A percentile compares a stretch with the other conserved stretches of the same genome.
Conservation (phyloP, 2,888 invertebrate genomes). For the Blastobasis lacticolella region DNA sequence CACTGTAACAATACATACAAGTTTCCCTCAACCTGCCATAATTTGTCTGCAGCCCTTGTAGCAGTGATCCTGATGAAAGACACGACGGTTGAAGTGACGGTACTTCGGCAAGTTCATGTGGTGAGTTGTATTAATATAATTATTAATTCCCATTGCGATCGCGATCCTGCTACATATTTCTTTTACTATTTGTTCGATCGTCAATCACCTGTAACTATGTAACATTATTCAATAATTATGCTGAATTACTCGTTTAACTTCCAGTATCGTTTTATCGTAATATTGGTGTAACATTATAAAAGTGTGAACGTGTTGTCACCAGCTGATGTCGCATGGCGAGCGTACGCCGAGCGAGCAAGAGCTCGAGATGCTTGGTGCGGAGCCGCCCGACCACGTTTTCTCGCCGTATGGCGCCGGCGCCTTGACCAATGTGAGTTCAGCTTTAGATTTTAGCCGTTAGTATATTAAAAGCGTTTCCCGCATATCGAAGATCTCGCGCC, state of each 20-base stretch:
- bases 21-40: background rate
- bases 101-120: constrained; percentile 66
- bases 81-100: constrained; percentile 55
- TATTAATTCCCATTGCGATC: too few relatives aligned
- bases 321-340: constrained; percentile 83
- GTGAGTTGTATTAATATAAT: constrained; percentile 30
- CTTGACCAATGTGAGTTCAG: constrained; percentile 76
- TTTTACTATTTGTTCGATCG: too few relatives aligned
- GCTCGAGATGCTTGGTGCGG: constrained; percentile 73
- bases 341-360: constrained; percentile 77
- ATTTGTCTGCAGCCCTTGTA: constrained; percentile 54
- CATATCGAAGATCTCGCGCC: too few relatives aligned
- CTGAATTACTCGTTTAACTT: too few relatives aligned
- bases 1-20: too few relatives aligned
- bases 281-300: background rate
- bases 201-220: too few relatives aligned
- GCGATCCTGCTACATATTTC: too few relatives aligned
- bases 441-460: constrained; percentile 2
- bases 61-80: constrained; percentile 68
- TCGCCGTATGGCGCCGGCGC: constrained; percentile 80
- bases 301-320: constrained; percentile 13
- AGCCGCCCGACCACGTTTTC: constrained; percentile 73
- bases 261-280: background rate
- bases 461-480: constrained; percentile 3
- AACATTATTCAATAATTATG: too few relatives aligned